These are phyloP conservation scores for Leucozona laternaria DNA, from an alignment of 2,888 invertebrate genomes.

Conservation along the genomic window DNA sequence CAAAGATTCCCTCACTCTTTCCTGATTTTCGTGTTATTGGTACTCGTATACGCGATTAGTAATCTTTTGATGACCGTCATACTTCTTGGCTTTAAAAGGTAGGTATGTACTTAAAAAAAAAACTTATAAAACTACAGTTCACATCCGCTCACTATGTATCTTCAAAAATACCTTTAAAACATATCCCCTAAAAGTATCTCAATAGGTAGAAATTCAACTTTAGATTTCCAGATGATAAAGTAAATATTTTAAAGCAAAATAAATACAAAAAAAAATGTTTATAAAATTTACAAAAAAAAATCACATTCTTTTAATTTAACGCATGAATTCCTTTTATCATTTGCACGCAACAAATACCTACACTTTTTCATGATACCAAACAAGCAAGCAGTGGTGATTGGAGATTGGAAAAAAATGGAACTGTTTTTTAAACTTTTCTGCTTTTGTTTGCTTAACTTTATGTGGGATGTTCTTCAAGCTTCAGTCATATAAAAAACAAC, in stretches of 20 bases:
- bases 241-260: background rate
- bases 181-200: no score
- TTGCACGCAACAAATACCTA: constrained; percentile 19
- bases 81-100: no score
- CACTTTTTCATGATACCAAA: background rate
- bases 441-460: background rate
- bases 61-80: no score
- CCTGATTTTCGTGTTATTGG: no score
- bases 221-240: background rate
- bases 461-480: background rate
- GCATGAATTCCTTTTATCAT: constrained; percentile 10
- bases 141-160: no score
- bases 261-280: background rate
- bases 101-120: no score
- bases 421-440: background rate
- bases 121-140: no score
- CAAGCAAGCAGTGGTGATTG: background rate
- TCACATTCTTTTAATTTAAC: constrained; percentile 25
- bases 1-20: no score
- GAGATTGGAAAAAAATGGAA: background rate
- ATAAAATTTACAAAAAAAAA: background rate
- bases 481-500: background rate
- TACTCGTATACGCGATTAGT: no score
- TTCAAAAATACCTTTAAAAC: no score
- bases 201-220: background rate